Conservation (phyloP, 2,113 vertebrate species). For the Bos indicus region DNA sequence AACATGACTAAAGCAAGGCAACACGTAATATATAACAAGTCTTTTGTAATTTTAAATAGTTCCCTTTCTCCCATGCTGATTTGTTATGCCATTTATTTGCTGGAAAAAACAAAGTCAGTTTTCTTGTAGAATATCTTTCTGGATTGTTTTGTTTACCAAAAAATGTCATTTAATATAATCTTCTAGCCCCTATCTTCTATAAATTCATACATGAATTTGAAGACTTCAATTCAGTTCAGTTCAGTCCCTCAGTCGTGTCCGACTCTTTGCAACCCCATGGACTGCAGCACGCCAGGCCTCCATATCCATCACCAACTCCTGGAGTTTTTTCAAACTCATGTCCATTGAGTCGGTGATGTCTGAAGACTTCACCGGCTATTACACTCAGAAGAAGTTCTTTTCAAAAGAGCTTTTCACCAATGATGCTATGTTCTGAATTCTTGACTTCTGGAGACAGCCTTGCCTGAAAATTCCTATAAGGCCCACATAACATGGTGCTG, state of each 20-base stretch:
- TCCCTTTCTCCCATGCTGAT: background rate
- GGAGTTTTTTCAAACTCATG: background rate
- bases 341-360: background rate
- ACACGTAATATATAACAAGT: background rate
- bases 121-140: background rate
- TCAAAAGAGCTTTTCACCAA: background rate
- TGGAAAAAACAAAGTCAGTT: background rate
- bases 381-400: background rate
- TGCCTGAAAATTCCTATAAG: background rate
- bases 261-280: background rate
- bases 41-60: background rate
- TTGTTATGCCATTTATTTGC: background rate
- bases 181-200: background rate
- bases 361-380: background rate
- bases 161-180: background rate
- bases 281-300: background rate
- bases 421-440: background rate
- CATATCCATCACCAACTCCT: background rate
- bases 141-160: background rate
- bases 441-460: background rate
- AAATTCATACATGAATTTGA: background rate
- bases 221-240: background rate
- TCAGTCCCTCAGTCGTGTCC: accelerated
- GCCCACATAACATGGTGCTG: background rate
- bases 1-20: background rate